Conservation (phyloP, 2,797 vertebrate species). For the Xenops minutus region DNA sequence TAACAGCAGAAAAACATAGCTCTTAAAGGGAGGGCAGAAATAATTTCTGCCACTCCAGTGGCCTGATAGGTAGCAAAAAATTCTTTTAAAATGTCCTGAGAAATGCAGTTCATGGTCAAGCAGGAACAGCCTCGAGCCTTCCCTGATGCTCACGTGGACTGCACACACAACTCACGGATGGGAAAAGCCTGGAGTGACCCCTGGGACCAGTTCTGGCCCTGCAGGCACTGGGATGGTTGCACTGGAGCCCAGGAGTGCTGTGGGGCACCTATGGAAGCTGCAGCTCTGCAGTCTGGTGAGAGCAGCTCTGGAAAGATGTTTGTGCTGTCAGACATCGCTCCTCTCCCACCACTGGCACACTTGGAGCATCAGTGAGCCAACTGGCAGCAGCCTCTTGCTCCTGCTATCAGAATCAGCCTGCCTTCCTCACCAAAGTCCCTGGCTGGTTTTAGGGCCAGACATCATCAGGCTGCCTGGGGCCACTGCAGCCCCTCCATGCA, state of each 20-base stretch:
- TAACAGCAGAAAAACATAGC: slow-evolving; percentile 22
- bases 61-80: not conserved
- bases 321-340: not conserved
- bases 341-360: not conserved
- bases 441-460: not conserved
- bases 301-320: not conserved
- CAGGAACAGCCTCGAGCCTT: not conserved
- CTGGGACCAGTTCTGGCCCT: not conserved
- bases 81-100: not conserved
- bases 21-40: slow-evolving; percentile 5
- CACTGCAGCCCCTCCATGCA: fast-evolving
- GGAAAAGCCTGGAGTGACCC: not conserved
- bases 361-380: not conserved
- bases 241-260: fast-evolving
- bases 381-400: not conserved
- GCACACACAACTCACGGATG: fast-evolving
- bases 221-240: not conserved
- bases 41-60: not conserved
- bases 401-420: not conserved
- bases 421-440: not conserved
- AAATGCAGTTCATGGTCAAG: not conserved
- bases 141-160: fast-evolving
- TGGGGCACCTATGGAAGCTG: not conserved
- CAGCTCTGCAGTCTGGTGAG: not conserved
- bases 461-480: not conserved